Conservation (phyloP, 92 coral and sea anemone species). For the Phenganax marumi region DNA sequence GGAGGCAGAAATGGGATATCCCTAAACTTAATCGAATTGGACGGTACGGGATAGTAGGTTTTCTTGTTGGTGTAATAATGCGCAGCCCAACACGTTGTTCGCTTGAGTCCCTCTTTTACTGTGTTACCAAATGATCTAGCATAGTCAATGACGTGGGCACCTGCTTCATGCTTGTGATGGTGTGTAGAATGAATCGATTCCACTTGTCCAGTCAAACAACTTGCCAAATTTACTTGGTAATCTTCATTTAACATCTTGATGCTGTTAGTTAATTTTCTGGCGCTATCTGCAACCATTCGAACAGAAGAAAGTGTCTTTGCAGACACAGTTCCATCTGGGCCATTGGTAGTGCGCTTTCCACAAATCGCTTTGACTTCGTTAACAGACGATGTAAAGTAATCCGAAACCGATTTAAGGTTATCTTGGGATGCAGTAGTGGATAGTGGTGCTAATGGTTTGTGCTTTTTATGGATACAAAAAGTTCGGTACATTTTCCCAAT, state of each 20-base stretch:
- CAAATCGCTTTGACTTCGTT: constrained; percentile 11
- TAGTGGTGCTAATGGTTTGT: constrained; percentile 35
- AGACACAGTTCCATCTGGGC: constrained; percentile 59
- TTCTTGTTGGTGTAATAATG: constrained; percentile 56
- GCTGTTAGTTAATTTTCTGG: constrained; percentile 21
- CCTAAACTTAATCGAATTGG: constrained; percentile 30
- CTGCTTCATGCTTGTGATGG: constrained; percentile 56
- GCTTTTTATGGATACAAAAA: constrained; percentile 52
- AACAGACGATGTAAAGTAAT: not conserved
- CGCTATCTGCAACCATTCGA: constrained; percentile 45
- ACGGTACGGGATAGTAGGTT: constrained; percentile 53
- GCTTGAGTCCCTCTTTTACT: constrained; percentile 51
- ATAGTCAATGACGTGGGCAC: constrained; percentile 58
- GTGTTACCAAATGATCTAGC: constrained; percentile 35
- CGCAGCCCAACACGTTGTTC: constrained; percentile 59
- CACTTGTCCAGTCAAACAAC: constrained; percentile 56
- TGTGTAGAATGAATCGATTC: constrained; percentile 55
- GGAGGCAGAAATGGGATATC: constrained; percentile 56
- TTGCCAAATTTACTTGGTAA: constrained; percentile 35
- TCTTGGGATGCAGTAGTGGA: not conserved
- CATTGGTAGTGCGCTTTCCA: constrained; percentile 41
- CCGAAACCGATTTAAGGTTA: not conserved
- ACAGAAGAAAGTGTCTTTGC: constrained; percentile 58
- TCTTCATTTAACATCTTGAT: constrained; percentile 7
- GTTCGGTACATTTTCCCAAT: constrained; percentile 51